Evolutionary conservation across 2,113 vertebrate genomes (phyloP).

Genomic region (Zapus hudsonius): DNA sequence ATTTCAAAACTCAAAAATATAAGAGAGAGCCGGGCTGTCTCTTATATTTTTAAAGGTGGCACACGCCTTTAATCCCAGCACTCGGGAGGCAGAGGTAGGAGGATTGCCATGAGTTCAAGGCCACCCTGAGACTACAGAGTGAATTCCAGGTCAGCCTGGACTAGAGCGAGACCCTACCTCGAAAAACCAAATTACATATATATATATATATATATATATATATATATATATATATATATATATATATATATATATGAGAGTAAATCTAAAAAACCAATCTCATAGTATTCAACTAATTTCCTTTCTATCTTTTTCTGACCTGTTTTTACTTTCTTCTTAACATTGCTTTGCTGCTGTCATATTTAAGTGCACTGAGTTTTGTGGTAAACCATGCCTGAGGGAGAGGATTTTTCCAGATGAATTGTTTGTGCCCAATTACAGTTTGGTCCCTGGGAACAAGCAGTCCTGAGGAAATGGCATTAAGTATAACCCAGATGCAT

Average conservation of each 20-base stretch:
- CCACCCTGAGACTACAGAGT: no score
- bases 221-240: no score
- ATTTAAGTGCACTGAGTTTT: constrained; percentile 61
- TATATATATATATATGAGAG: constrained; percentile 17
- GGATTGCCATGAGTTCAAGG: no score
- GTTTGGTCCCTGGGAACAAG: constrained; percentile 50
- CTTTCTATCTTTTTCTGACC: constrained; percentile 37
- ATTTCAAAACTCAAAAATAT: constrained; percentile 29
- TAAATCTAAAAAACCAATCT: background rate
- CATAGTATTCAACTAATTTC: constrained; percentile 30
- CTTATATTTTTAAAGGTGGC: no score
- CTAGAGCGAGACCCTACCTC: no score
- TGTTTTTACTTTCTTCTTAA: constrained; percentile 2
- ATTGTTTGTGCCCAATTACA: constrained; percentile 59
- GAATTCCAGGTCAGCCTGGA: no score
- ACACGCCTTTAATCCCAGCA: no score
- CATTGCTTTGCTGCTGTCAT: constrained; percentile 10
- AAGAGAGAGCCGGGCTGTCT: no score
- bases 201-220: no score
- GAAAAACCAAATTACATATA: no score
- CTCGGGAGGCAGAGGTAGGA: no score
- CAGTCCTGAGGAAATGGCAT: constrained; percentile 55
- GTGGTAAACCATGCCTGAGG: constrained; percentile 38
- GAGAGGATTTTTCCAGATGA: constrained; percentile 61
- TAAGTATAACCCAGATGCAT: constrained; percentile 54